Percentiles rank a stretch among this genome's conserved stretches.
Evolutionary conservation across 2,888 invertebrate species (phyloP).

Genomic region (Hymenopus coronatus): DNA sequence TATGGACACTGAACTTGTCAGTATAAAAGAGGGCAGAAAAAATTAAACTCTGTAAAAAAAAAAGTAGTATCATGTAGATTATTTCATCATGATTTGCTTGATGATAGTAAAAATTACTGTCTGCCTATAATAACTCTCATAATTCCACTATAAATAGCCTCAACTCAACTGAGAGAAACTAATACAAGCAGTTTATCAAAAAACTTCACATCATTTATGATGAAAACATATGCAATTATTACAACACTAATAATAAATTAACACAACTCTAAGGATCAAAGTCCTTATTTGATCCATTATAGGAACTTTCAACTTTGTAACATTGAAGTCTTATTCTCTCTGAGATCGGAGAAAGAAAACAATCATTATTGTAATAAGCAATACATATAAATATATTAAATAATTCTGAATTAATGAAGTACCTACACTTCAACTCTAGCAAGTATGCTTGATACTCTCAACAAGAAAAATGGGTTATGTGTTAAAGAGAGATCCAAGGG

Average conservation of each 20-base stretch:
- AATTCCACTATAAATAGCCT: background rate
- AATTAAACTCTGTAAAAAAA: slow-evolving; percentile 6
- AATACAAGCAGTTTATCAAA: background rate
- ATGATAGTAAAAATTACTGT: background rate
- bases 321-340: slow-evolving; percentile 15
- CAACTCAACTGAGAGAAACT: background rate
- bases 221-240: background rate
- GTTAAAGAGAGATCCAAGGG: background rate
- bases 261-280: background rate
- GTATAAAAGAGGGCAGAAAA: background rate
- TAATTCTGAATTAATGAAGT: background rate
- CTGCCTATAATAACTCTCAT: background rate
- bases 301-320: slow-evolving; percentile 21
- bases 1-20: slow-evolving; percentile 7
- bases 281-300: background rate
- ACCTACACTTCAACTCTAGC: background rate
- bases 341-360: background rate
- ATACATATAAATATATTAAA: background rate
- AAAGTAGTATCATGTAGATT: background rate
- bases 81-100: background rate
- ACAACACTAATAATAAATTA: background rate
- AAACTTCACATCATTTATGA: background rate
- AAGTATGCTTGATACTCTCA: background rate
- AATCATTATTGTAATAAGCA: background rate
- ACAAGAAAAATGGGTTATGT: background rate